Evolutionary conservation across 2,797 vertebrate species (phyloP).

Genomic region (Mionectes olivaceus): DNA sequence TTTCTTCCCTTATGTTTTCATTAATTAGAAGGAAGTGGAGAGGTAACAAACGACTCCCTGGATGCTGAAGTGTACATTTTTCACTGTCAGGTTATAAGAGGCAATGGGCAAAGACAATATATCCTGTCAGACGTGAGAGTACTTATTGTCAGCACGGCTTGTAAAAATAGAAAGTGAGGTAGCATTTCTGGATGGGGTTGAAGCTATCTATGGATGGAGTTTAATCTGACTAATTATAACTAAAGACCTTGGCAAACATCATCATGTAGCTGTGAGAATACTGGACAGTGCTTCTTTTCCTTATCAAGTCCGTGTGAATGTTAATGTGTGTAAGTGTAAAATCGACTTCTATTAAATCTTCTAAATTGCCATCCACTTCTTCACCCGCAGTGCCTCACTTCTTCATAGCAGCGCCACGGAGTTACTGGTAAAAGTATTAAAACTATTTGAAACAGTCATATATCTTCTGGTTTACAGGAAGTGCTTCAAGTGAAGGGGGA

Average conservation of each 20-base stretch:
- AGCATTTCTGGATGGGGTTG: conserved; percentile 62
- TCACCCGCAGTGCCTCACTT: conserved; percentile 33
- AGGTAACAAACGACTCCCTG: conserved; percentile 62
- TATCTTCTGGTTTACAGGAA: conserved; percentile 74
- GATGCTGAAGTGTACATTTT: conserved; percentile 69
- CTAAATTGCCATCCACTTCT: conserved; percentile 60
- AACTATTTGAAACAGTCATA: conserved; percentile 57
- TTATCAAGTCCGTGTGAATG: conserved; percentile 40
- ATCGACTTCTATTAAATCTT: conserved; percentile 76
- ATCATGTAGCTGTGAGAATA: conserved; percentile 37
- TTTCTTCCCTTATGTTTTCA: conserved; percentile 67
- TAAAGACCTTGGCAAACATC: conserved; percentile 68
- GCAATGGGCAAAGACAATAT: conserved; percentile 67
- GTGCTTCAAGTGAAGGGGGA: background rate
- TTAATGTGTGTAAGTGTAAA: conserved; percentile 70
- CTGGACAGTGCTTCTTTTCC: conserved; percentile 25
- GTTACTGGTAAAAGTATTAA: conserved; percentile 73
- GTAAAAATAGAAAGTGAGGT: conserved; percentile 74
- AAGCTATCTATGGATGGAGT: conserved; percentile 60
- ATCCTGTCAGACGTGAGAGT: conserved; percentile 71
- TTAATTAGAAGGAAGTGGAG: conserved; percentile 68
- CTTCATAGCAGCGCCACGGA: background rate
- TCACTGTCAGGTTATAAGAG: conserved; percentile 73
- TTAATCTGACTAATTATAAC: conserved; percentile 74
- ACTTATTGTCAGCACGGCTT: conserved; percentile 72